Percentiles rank a stretch among this genome's conserved stretches.
Conservation (phyloP, 2,113 vertebrate genomes). For the Albula glossodonta region DNA sequence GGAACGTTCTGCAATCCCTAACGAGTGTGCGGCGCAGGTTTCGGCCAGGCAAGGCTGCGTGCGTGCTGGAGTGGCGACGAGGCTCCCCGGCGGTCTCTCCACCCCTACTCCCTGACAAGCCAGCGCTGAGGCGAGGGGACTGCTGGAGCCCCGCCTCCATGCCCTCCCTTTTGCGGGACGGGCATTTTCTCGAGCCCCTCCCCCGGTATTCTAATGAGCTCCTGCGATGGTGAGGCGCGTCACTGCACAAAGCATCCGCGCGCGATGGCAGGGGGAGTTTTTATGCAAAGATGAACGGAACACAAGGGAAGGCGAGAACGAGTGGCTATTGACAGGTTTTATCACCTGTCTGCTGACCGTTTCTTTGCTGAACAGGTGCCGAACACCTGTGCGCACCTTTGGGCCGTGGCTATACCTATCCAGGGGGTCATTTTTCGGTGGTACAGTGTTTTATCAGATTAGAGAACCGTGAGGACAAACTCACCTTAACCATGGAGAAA, state of each 20-base stretch:
- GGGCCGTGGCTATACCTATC: neutral
- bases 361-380: constrained; percentile 15
- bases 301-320: constrained; percentile 20
- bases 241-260: constrained; percentile 26
- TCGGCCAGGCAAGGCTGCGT: constrained; percentile 72
- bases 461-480: no score
- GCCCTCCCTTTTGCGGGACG: constrained; percentile 80
- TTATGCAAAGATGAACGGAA: constrained; percentile 25
- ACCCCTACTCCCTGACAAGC: constrained; percentile 75
- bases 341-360: neutral
- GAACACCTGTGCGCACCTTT: constrained; percentile 19
- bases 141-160: constrained; percentile 80
- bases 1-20: constrained; percentile 85
- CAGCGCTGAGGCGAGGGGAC: constrained; percentile 67
- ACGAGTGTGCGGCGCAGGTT: constrained; percentile 78
- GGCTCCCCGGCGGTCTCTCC: constrained; percentile 74
- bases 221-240: constrained; percentile 57
- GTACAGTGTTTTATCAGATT: no score
- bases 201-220: constrained; percentile 67
- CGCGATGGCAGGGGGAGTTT: constrained; percentile 24
- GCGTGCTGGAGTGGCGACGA: constrained; percentile 71
- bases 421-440: no score
- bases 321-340: constrained; percentile 28
- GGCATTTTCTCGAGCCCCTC: constrained; percentile 66
- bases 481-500: no score